These are phyloP conservation scores for Elgaria multicarinata DNA, from an alignment of 2,113 vertebrate species.

Conservation along the genomic window DNA sequence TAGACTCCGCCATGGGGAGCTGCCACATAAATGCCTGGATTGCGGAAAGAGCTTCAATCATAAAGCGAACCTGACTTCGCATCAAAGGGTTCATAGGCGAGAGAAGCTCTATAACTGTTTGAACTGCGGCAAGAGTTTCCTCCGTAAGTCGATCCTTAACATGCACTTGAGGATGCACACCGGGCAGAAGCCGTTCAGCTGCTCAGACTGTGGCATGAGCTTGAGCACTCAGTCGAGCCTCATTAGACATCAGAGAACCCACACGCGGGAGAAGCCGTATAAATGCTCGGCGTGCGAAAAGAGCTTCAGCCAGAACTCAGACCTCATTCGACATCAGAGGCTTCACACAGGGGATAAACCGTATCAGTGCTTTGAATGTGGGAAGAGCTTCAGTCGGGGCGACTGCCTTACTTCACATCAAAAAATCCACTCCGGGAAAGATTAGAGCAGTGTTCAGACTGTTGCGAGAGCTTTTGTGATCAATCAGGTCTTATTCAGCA, in stretches of 20 bases:
- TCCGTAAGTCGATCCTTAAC: background rate
- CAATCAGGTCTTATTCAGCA: background rate
- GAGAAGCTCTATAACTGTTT: background rate
- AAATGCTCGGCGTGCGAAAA: background rate
- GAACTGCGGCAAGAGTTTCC: background rate
- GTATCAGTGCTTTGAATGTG: background rate
- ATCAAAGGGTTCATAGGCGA: background rate
- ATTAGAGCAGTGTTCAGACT: background rate
- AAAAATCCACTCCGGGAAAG: conserved; percentile 7
- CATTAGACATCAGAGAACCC: background rate
- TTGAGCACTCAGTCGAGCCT: conserved; percentile 3
- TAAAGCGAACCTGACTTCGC: background rate
- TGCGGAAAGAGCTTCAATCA: background rate
- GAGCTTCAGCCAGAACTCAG: background rate
- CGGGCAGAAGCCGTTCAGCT: background rate
- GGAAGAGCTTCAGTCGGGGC: background rate
- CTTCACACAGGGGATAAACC: background rate
- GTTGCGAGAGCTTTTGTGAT: background rate
- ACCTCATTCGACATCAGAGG: background rate
- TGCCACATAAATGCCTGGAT: background rate
- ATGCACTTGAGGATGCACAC: background rate
- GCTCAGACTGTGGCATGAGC: background rate
- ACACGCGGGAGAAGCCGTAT: background rate
- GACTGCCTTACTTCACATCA: background rate
- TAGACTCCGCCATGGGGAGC: background rate